A percentile compares a stretch with the other conserved stretches of the same genome.
phyloP scores from a whole-genome alignment of 2,113 vertebrate species.

The Plotosus lineatus region DNA sequence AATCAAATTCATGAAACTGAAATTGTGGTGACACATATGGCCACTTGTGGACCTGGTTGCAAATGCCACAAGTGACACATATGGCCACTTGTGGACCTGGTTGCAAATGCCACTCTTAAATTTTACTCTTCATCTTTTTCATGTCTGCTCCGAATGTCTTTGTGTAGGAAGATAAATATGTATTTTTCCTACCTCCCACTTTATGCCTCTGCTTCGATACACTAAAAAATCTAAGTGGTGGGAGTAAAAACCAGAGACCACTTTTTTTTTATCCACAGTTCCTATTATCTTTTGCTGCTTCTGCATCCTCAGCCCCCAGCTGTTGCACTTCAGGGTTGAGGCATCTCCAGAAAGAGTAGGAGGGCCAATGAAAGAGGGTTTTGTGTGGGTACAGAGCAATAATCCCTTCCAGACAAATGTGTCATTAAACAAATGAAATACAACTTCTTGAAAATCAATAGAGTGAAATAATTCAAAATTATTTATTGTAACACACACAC shows the following conservation, averaged over 20 bases:
- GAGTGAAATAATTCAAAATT: too few species aligned
- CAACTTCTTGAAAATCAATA: constrained; percentile 23
- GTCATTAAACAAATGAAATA: constrained; percentile 40
- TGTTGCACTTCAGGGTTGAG: constrained; percentile 26
- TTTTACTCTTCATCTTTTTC: neutral
- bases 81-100: neutral
- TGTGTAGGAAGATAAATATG: constrained; percentile 54
- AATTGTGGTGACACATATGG: constrained; percentile 15
- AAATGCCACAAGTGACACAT: constrained; percentile 29
- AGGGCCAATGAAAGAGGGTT: constrained; percentile 23
- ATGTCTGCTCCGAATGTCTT: neutral
- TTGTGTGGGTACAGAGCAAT: constrained; percentile 30
- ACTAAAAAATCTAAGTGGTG: constrained; percentile 35
- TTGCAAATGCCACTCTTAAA: neutral
- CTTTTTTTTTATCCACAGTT: neutral
- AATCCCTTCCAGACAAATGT: constrained; percentile 46
- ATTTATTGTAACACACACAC: too few species aligned
- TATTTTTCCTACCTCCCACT: constrained; percentile 43
- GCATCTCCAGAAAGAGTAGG: constrained; percentile 41
- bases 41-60: neutral
- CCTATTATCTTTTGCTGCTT: constrained; percentile 10
- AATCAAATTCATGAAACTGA: neutral
- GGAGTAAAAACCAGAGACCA: constrained; percentile 37
- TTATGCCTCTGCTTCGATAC: constrained; percentile 19
- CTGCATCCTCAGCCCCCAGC: constrained; percentile 14